Conservation (phyloP, 2,888 invertebrate genomes). For the Odiellus spinosus region DNA sequence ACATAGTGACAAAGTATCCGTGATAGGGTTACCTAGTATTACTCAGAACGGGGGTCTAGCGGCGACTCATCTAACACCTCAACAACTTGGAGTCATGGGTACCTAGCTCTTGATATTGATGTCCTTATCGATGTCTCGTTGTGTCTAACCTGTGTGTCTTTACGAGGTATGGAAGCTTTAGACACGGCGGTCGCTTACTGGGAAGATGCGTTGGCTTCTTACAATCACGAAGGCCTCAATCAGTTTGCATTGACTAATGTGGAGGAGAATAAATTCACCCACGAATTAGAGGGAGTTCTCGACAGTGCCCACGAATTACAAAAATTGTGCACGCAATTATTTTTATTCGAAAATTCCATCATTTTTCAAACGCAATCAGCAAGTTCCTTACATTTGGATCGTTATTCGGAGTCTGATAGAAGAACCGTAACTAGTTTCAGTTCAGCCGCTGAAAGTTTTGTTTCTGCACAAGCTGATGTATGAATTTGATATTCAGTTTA, state of each 20-base stretch:
- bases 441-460: constrained; percentile 76
- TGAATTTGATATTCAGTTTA: background rate
- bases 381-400: constrained; percentile 13
- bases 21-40: too few species aligned
- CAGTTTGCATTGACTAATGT: constrained; percentile 30
- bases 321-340: constrained; percentile 41
- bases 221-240: constrained; percentile 37
- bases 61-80: too few species aligned
- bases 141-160: constrained; percentile 1
- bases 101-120: too few species aligned
- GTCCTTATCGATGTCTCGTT: too few species aligned
- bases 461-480: constrained; percentile 68
- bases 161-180: constrained; percentile 67
- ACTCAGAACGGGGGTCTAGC: too few species aligned
- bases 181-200: constrained; percentile 82
- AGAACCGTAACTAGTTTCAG: constrained; percentile 45
- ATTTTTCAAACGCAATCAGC: constrained; percentile 55
- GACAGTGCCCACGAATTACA: constrained; percentile 71
- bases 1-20: too few species aligned
- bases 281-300: constrained; percentile 59
- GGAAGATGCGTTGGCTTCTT: constrained; percentile 81
- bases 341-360: constrained; percentile 40
- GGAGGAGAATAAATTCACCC: constrained; percentile 69
- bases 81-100: too few species aligned
- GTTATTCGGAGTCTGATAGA: constrained; percentile 22